Conservation (phyloP, 1,140 invertebrate genomes). For the Megalonaias nervosa region DNA sequence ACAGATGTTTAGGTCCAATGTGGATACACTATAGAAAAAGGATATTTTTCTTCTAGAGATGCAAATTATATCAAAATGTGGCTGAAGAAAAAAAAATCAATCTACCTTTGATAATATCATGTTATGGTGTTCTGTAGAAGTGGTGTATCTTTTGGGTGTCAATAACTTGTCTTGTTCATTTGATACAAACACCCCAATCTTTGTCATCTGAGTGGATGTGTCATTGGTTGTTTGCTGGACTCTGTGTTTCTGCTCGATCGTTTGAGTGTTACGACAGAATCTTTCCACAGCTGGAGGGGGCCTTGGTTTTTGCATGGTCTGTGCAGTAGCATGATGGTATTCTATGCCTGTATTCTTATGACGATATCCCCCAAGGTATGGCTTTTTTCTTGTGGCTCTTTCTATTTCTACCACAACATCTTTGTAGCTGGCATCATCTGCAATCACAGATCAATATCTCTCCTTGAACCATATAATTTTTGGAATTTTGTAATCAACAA, state of each 20-base stretch:
- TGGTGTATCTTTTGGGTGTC: conserved; percentile 66
- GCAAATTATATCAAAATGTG: background rate
- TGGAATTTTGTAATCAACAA: no score
- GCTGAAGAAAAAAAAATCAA: background rate
- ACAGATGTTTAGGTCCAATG: no score
- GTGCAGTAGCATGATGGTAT: conserved; percentile 69
- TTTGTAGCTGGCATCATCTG: conserved; percentile 59
- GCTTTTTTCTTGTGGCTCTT: conserved; percentile 64
- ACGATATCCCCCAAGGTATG: conserved; percentile 69
- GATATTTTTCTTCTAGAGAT: background rate
- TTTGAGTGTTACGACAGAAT: conserved; percentile 70
- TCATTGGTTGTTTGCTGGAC: conserved; percentile 68
- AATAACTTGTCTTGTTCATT: conserved; percentile 67
- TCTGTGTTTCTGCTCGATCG: conserved; percentile 60
- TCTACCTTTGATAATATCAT: conserved; percentile 59
- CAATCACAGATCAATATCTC: conserved; percentile 9
- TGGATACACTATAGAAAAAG: background rate
- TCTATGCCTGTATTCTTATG: conserved; percentile 65
- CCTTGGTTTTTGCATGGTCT: conserved; percentile 65
- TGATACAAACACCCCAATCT: conserved; percentile 68
- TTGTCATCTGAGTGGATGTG: conserved; percentile 72
- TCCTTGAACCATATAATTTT: background rate
- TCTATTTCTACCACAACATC: conserved; percentile 71
- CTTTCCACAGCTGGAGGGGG: conserved; percentile 51
- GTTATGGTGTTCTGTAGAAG: conserved; percentile 65